Conservation (phyloP, 2,113 vertebrate species). For the Nyctereutes procyonoides region DNA sequence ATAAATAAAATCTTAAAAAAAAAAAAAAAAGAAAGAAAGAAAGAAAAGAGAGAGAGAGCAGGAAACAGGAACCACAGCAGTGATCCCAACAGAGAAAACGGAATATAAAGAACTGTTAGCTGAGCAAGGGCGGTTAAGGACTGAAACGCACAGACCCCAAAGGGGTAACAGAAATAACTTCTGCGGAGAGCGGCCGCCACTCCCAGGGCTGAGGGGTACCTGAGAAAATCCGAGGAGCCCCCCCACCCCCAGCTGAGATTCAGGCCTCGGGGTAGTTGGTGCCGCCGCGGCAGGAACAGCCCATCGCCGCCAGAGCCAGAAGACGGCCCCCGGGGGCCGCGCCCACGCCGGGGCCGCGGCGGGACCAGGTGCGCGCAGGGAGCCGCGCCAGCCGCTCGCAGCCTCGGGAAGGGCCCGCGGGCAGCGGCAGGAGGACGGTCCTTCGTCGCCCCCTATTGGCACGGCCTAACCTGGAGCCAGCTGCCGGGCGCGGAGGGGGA, state of each 20-base stretch:
- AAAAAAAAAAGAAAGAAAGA: too few relatives aligned
- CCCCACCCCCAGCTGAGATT: background rate
- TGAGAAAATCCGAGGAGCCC: background rate
- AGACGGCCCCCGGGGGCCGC: too few relatives aligned
- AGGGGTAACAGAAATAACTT: background rate
- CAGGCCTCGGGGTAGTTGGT: background rate
- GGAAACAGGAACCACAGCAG: background rate
- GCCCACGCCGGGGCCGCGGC: too few relatives aligned
- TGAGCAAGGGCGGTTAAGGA: background rate
- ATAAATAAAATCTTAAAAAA: too few relatives aligned
- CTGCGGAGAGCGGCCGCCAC: background rate
- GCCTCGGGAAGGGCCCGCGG: too few relatives aligned
- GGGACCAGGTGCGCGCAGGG: too few relatives aligned
- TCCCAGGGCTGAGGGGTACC: background rate
- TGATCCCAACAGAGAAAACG: background rate
- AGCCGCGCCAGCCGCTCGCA: too few relatives aligned
- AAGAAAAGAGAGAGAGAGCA: background rate
- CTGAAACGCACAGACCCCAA: background rate
- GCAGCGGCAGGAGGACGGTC: too few relatives aligned
- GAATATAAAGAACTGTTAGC: background rate
- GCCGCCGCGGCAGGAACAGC: background rate
- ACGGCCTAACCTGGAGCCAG: background rate
- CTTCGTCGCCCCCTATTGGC: background rate
- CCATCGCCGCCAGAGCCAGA: too few relatives aligned
- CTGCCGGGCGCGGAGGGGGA: background rate